A percentile compares a stretch with the other conserved stretches of the same genome.
These are phyloP conservation scores for Tiliacea aurago DNA, from an alignment of 2,888 invertebrate genomes.

Conservation along the genomic window DNA sequence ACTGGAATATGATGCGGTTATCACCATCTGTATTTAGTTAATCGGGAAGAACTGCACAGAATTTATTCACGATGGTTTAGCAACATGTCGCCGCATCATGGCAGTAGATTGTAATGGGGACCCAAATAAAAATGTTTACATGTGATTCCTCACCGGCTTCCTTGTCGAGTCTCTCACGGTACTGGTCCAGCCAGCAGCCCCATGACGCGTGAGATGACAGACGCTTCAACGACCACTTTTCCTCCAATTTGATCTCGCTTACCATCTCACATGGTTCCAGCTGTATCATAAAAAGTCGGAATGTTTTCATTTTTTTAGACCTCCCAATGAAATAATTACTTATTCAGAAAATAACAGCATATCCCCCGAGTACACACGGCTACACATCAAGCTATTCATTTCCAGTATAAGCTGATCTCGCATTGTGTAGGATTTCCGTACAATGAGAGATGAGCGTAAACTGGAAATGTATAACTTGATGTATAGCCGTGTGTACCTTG, in stretches of 20 bases:
- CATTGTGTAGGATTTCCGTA: too few relatives aligned
- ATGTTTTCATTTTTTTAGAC: background rate
- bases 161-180: conserved; percentile 84
- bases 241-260: conserved; percentile 78
- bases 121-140: background rate
- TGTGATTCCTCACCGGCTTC: conserved; percentile 78
- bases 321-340: background rate
- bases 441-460: too few relatives aligned
- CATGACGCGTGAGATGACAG: conserved; percentile 85
- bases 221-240: conserved; percentile 89
- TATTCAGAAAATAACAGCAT: background rate
- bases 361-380: too few relatives aligned
- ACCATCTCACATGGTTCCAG: conserved; percentile 84
- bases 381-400: too few relatives aligned
- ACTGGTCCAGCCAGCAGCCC: conserved; percentile 87
- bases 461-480: too few relatives aligned
- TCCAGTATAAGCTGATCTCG: too few relatives aligned
- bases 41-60: too few relatives aligned
- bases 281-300: conserved; percentile 63
- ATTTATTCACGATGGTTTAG: background rate
- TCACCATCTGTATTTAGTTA: background rate
- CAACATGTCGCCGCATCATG: background rate
- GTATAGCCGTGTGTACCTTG: too few relatives aligned
- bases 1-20: too few relatives aligned
- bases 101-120: too few relatives aligned